Base-by-base conservation (phyloP, 2,113 vertebrate genomes). In the Tragelaphus buxtoni region DNA sequence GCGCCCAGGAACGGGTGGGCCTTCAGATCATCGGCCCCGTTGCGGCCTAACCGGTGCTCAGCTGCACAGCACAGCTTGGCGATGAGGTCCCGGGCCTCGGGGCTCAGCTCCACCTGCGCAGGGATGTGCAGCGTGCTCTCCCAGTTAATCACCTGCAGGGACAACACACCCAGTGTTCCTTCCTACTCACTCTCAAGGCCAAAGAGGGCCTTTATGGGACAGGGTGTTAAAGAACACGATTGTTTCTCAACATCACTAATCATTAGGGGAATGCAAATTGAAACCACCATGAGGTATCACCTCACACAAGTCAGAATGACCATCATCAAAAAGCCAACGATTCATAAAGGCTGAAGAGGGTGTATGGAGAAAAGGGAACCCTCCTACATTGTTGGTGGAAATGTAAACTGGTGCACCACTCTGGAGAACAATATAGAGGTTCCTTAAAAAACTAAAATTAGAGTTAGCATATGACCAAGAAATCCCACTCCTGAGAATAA, bases 121-220 rank as follows among this genome's bases (percentile, higher is more conserved):
- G 99, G 99, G 96, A 99, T 99, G 98, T 99, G 99, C 91, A 99
- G 99, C 0, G 99, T 99, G 98, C 98, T 99, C 98, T 99, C 99
- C 99, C 99, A 99, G 97, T 99, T 99, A 91, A 99, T 99, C 90
- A 99, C 99, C 99, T 99, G 97, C 14, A 61, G 95, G 35, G 95
- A 97, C 93, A 98, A 95, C 17, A 93, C 20, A 94, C 86, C 84
- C 55, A 84, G 20, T 28, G 60, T 30, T 79, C 86, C 86, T 35
- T 35, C 82, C 47, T 61, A 63, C 26, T 39, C 49, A 2, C 26
- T 42, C 69, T 56, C 14, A 45, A 13, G 30, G 80, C 24, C 18
- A 14, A 17, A 20, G 26, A 13, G 26, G 47, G 58, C 20, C 11
- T 3, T 12, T 69, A 17, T 9, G 7, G 30, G 58, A 18, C 53